Evolutionary conservation across 2,888 invertebrate species (phyloP).

Genomic region (Drymonia ruficornis): DNA sequence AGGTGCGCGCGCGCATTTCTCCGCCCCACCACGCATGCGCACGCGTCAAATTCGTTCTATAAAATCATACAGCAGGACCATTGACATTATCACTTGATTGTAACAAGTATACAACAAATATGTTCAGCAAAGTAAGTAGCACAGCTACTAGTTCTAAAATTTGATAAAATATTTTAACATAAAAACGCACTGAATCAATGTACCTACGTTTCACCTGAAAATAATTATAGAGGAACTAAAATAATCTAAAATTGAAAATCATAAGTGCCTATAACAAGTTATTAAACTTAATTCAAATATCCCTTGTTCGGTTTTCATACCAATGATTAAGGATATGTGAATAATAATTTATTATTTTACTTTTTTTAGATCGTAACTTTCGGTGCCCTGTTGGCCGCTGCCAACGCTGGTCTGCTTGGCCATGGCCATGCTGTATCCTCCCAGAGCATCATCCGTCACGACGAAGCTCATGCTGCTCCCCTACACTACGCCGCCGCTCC

Average conservation of each 20-base stretch:
- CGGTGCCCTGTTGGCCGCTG: slow-evolving; percentile 48
- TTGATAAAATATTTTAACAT: neutral
- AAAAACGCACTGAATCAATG: neutral
- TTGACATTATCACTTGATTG: slow-evolving; percentile 25
- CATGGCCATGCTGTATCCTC: slow-evolving; percentile 20
- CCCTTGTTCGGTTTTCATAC: too few species aligned
- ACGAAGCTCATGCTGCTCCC: slow-evolving; percentile 7
- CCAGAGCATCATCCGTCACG: slow-evolving; percentile 9
- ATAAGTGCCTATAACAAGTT: too few species aligned
- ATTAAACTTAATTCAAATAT: too few species aligned
- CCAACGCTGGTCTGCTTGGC: slow-evolving; percentile 45
- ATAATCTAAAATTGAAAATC: too few species aligned
- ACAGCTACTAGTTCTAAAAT: neutral
- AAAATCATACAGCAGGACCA: slow-evolving; percentile 51
- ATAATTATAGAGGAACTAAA: neutral
- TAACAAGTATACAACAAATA: slow-evolving; percentile 22
- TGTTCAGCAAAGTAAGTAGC: slow-evolving; percentile 40
- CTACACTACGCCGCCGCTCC: slow-evolving; percentile 16
- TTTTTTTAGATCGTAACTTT: slow-evolving; percentile 47
- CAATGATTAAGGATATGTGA: too few species aligned
- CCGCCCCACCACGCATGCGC: slow-evolving; percentile 50
- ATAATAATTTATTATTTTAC: too few species aligned
- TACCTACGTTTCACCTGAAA: neutral
- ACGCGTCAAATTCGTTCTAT: slow-evolving; percentile 46
- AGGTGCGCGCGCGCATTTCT: slow-evolving; percentile 55